Evolutionary conservation across 2,797 vertebrate genomes (phyloP), one percentile per base, ranked within the genome.

Genomic region (Triplophysa bombifrons): DNA sequence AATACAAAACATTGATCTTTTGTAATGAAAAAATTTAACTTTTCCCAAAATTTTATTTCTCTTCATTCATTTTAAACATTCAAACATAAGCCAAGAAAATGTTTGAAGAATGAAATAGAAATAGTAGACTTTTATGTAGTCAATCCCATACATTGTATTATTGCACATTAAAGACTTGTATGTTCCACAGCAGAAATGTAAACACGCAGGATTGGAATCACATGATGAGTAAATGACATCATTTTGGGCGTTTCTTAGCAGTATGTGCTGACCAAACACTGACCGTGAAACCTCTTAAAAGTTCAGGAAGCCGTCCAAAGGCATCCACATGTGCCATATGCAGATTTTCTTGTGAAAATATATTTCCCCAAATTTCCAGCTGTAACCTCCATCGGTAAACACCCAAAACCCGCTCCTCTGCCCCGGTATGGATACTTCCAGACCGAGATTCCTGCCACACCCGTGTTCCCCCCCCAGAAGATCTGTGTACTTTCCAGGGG

Each of bases 401-500:
- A 53, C 44, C 30, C 58, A 22, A 53, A 51, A 71, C 56, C 68
- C 55, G 16, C 20, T 61, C 71, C 79, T 64, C 64, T 74, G 75
- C 72, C 72, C 68, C 65, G n/a, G 61, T 16, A 19, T 34, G 60
- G 16, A 55, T 68, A 60, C n/a, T 67, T 72, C 30, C 22, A 60
- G 13, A 7, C 56, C 56, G 4, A 27, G 58, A 25, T 60, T 41
- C 34, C 20, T 41, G 64, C 61, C 76, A 82, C 68, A 82, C 76
- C 63, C 71, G 48, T 9, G 48, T 44, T 48, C 72, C 64, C 72
- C 60, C 16, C 58, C 13, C 50, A 44, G 22, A 13, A 84, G 53
- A 5, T 17, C 25, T 77, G 53, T 60, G 79, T 83, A 81, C 85
- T 88, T 84, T 86, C 86, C 84, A 82, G 44, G 60, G 66, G 4